Base-by-base conservation (phyloP, 2,113 vertebrate genomes). In the Equus quagga region DNA sequence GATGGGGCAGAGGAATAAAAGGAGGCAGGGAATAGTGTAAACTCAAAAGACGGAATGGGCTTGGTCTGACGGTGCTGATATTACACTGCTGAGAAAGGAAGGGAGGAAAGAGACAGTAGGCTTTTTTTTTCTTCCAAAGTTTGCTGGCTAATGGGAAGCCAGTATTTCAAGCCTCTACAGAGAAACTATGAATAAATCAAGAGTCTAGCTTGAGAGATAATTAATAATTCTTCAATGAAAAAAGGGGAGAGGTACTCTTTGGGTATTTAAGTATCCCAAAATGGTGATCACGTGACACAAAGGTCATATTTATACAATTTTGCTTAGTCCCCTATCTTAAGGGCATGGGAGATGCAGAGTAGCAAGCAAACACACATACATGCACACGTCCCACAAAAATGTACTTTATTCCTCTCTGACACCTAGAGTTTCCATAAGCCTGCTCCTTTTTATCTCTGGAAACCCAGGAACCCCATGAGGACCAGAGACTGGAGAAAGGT, bases 101-200 rank as follows among this genome's bases (percentile, higher is more conserved):
- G 49, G 54, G 62, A 15, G 36, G 31, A 72, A 60, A 54, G 10
- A 90, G 91, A 69, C 78, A 33, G 15, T 12, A 69, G 18, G 3
- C 23, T 26, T 70, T 23, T 12, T 31, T 41, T 54, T 23, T 44
- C 41, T 49, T 13, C 9, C 31, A 31, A 79, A 58, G 28, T 19
- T 49, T 93, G 49, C 41, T 64, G 28, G 49, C 49, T 84, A 69
- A 56, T 31, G n/a, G 41, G 26, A 64, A 65, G 12, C 14, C 41
- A 92, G 15, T 60, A 84, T 54, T 95, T 95, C 18, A 79, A 89
- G 56, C 23, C 67, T 56, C 54, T 60, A 92, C 7, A 97, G 46
- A 89, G 8, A 94, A 76, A 86, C 14, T 28, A 51, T 49, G 1
- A 93, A 69, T 73, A 79, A 65, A 51, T 36, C 11, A 13, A 95